phyloP scores from a whole-genome alignment of 2,113 vertebrate species.

The Pelusios castaneus region DNA sequence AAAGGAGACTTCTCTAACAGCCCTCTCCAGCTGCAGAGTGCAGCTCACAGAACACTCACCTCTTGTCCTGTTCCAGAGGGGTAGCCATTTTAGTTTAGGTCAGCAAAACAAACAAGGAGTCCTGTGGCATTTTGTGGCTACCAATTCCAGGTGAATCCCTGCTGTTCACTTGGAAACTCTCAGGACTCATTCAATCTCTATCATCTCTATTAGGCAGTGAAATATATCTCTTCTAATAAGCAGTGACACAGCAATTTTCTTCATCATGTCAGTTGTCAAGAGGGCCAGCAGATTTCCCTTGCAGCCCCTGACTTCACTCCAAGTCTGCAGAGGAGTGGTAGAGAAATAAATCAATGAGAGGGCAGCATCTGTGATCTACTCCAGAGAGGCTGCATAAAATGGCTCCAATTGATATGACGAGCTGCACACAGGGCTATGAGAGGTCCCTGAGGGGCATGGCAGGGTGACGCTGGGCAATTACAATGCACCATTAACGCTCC shows the following conservation, averaged over 20 bases:
- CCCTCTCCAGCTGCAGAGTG: not conserved
- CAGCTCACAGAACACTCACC: not conserved
- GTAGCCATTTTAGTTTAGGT: too few relatives aligned
- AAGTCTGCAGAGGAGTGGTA: not conserved
- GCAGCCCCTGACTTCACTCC: not conserved
- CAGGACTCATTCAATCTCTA: not conserved
- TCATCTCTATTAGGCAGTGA: not conserved
- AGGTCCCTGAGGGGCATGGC: not conserved
- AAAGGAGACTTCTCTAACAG: not conserved
- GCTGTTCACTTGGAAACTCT: not conserved
- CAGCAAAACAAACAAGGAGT: too few relatives aligned
- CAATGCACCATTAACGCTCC: not conserved
- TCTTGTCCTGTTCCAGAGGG: too few relatives aligned
- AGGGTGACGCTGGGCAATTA: not conserved
- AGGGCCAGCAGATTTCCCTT: not conserved
- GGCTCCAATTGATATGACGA: not conserved
- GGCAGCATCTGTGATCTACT: slow-evolving; percentile 13
- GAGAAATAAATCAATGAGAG: slow-evolving; percentile 6
- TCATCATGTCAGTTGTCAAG: slow-evolving; percentile 73
- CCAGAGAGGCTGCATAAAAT: not conserved
- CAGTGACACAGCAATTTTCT: slow-evolving; percentile 54
- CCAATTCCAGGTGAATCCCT: slow-evolving; percentile 36
- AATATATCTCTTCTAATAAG: slow-evolving; percentile 12
- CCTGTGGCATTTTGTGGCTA: too few relatives aligned
- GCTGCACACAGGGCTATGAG: not conserved